Evolutionary conservation across 2,797 vertebrate species (phyloP).

Genomic region (Intellagama lesueurii): DNA sequence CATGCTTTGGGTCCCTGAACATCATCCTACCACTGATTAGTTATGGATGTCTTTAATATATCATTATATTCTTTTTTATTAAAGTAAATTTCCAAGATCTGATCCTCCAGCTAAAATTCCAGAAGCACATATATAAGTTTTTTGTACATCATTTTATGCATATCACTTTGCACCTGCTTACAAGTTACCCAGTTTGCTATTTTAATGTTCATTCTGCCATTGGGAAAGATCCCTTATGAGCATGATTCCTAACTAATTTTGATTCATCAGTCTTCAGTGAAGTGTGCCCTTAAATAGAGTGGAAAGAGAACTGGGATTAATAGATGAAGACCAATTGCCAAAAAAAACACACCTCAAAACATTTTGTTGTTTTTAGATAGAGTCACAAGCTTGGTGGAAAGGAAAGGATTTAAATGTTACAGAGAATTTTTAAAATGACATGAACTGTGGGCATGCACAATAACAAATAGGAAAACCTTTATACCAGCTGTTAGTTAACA

Average conservation of each 20-base stretch:
- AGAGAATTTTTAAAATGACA: constrained; percentile 60
- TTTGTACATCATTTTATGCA: too few species aligned
- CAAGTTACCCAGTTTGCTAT: not conserved
- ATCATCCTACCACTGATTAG: not conserved
- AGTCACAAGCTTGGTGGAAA: constrained; percentile 38
- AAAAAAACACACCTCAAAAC: not conserved
- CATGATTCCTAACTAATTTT: not conserved
- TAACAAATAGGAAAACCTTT: constrained; percentile 77
- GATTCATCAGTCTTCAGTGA: not conserved
- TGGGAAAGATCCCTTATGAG: not conserved
- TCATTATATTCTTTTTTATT: not conserved
- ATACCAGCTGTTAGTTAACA: constrained; percentile 79
- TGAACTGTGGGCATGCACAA: constrained; percentile 61
- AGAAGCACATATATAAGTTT: not conserved
- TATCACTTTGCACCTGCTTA: not conserved
- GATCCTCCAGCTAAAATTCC: not conserved
- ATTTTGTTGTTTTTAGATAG: constrained; percentile 33
- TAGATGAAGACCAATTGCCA: not conserved
- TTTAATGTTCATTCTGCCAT: not conserved
- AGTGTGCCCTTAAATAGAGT: not conserved
- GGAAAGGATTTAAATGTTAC: constrained; percentile 54
- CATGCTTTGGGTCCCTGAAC: not conserved
- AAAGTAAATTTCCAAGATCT: not conserved
- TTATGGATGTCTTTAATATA: not conserved
- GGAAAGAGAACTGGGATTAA: not conserved